Evolutionary conservation across 1,140 invertebrate genomes (phyloP), one percentile per base, ranked within the genome.

Genomic region (Lucilia cuprina): DNA sequence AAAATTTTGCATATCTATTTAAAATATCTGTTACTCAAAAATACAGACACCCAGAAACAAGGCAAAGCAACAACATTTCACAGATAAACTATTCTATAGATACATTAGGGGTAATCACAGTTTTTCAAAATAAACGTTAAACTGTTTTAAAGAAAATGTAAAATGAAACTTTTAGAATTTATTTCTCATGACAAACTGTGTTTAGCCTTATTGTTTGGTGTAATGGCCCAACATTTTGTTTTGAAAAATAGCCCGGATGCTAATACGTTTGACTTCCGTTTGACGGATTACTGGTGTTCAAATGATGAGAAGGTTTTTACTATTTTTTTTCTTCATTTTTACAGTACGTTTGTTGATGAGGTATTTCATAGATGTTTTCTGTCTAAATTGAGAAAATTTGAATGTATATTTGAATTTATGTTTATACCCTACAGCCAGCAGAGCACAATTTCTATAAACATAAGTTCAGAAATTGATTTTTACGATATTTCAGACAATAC

Each of bases 251-350:
- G 88, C 87, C 83, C 87, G 88, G 88, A 89, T 89, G 88, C 88
- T 89, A 89, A 89, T 89, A 89, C 88, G 88, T 89, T 89, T 89
- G 88, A 89, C 88, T 89, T 89, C 88, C 88, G 88, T 89, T 80
- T 89, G 88, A 89, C 88, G 88, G 88, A 89, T 89, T 89, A 89
- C 88, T 87, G 87, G 87, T 87, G 82, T 70, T 70, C 65, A 70
- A 25, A 70, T 70, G 65, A 70, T 70, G 65, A 70, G 19, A 25
- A 70, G 65, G 65, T 21, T 70, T 70, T 82, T 84, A 80, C 87
- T 88, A 89, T 86, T 88, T 86, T 87, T 41, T 41, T 89, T 89
- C 41, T 89, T 30, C 25, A 86, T 87, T 86, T 88, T 88, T 87
- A 88, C 88, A 89, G 87, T 88, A 41, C 7, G 87, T 89, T 89